Percentiles rank a stretch among this genome's conserved stretches.
phyloP scores from a whole-genome alignment of 2,797 vertebrate species.

The Melanogrammus aeglefinus region DNA sequence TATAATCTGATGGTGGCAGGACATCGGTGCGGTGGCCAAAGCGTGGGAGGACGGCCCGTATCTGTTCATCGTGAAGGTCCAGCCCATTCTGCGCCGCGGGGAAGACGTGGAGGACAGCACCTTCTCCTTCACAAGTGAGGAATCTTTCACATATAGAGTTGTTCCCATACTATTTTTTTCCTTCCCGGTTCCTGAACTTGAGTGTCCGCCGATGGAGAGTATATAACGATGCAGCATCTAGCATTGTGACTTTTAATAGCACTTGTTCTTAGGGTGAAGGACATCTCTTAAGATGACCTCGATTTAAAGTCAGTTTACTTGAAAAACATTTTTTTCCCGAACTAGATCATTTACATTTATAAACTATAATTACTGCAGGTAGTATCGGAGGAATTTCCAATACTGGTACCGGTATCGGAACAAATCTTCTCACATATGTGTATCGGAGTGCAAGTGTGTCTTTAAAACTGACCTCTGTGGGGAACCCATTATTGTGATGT shows the following conservation, averaged over 20 bases:
- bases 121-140: slow-evolving; percentile 71
- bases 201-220: neutral
- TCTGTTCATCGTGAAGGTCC: slow-evolving; percentile 88
- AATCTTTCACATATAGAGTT: neutral
- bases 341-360: no score
- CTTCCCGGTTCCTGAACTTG: no score
- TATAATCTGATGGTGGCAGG: slow-evolving; percentile 56
- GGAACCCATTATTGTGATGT: no score
- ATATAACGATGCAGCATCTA: neutral
- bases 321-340: neutral
- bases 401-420: no score
- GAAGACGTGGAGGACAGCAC: slow-evolving; percentile 49
- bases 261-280: neutral
- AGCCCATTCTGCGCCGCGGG: slow-evolving; percentile 32
- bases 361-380: no score
- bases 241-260: neutral
- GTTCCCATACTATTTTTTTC: no score
- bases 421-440: no score
- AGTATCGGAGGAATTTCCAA: no score
- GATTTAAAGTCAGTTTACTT: no score
- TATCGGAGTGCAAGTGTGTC: neutral
- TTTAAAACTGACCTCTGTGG: no score
- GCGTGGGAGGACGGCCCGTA: slow-evolving; percentile 91
- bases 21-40: slow-evolving; percentile 80
- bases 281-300: no score